Evolutionary conservation across 2,113 vertebrate genomes (phyloP), one percentile per base, ranked within the genome.

Genomic region (Helogale parvula): DNA sequence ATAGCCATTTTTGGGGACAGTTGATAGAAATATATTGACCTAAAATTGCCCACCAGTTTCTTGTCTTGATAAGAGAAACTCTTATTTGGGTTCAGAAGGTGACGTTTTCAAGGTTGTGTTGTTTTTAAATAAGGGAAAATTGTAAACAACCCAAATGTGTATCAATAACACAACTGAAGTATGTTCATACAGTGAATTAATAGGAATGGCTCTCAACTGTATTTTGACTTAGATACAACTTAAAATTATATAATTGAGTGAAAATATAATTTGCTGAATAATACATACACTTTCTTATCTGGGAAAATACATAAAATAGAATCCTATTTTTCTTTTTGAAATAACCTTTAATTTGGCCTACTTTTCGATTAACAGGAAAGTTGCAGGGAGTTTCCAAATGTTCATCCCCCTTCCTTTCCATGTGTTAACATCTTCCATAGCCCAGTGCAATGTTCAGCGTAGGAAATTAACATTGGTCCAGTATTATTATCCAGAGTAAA

Each of bases 341-440:
- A 65, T 29, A 29, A 29, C 10, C 47, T 66, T 72, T 31, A 29
- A 25, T 71, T 33, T 35, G 27, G 38, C 71, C 63, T 80, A 72
- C 47, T 91, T 66, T 71, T 27, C 80, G 79, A 85, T 95, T 95
- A 80, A 85, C 3, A 38, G 47, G 80, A n/a, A 41, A 85, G 17
- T 79, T 69, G 15, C 33, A 41, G 11, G n/a, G 17, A 29, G 7
- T 54, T 95, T 84, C n/a, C 45, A 35, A 65, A 83, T 96, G 72
- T 84, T 54, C n/a, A 0, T 76, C 9, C 38, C 45, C n/a, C 5
- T 9, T 1, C 15, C 4, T 29, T 2, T 4, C 5, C 19, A 33
- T 6, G 38, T 82, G 15, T 57, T 85, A 93, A 45, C 41, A 45
- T 38, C 31, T 83, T 45, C 45, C 14, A 3, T 19, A 83, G 50